Evolutionary conservation across 1,140 invertebrate species (phyloP), one percentile per base, ranked within the genome.

Genomic region (Lepidurus apus): DNA sequence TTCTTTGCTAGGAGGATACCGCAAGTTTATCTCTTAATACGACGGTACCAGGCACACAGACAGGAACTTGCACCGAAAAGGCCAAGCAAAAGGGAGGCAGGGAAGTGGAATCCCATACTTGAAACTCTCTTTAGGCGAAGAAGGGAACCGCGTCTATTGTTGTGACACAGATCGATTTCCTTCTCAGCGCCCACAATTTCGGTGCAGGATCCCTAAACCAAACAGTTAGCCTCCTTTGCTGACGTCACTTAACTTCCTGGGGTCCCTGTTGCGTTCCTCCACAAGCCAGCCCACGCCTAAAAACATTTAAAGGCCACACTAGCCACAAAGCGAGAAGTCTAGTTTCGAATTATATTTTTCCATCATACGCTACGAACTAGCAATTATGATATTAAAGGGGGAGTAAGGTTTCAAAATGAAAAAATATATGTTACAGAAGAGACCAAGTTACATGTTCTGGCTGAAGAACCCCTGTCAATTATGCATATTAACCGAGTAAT

Each of bases 131-230:
- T 65, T 65, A 7, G 13, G 53, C 9, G 53, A 65, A 21, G 13
- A 65, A 21, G 17, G 21, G 53, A 65, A 65, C 53, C 53, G 9
- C 53, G 53, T 65, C 53, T 65, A 65, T 65, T 65, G 53, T 65
- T 65, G 53, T 65, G 53, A 65, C 53, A 65, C 53, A 65, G 53
- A 65, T 65, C 53, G 53, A 65, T 65, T 65, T 65, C 53, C 53
- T 65, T 65, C 53, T 65, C 53, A 65, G 53, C 53, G 53, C 53
- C 53, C 53, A 65, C 53, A 65, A 65, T 65, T 65, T 65, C 34
- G 53, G 53, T 65, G 53, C 53, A 65, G 53, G 53, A 65, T 65
- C 53, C 53, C 53, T 65, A 65, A 65, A 65, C 17, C n/a, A 65
- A 65, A 65, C 53, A 65, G 53, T 65, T 65, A 65, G 53, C 53